Evolutionary conservation across 2,888 invertebrate genomes (phyloP).

Genomic region (Cryptocheilus praepositus): DNA sequence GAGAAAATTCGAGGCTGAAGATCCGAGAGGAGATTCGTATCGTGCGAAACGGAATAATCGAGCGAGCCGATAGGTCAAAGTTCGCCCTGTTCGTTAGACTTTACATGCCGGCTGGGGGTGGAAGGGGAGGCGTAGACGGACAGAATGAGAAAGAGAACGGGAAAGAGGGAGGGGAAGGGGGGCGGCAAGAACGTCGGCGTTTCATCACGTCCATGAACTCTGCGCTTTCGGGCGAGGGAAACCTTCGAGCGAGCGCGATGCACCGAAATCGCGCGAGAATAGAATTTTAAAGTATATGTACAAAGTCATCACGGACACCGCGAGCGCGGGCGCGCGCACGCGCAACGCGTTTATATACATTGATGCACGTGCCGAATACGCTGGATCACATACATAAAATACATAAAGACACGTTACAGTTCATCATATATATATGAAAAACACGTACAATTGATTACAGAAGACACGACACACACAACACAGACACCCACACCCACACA

Average conservation of each 20-base stretch:
- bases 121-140: not conserved
- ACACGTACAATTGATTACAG: not conserved
- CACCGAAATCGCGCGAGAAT: constrained; percentile 17
- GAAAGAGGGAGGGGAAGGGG: not conserved
- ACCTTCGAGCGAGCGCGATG: not conserved
- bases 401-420: not conserved
- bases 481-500: too few relatives aligned
- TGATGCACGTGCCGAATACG: constrained; percentile 17
- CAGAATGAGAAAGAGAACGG: not conserved
- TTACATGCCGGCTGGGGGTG: constrained; percentile 5
- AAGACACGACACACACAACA: not conserved
- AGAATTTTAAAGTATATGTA: constrained; percentile 34
- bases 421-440: not conserved
- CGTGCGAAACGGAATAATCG: constrained; percentile 10
- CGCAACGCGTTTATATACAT: constrained; percentile 27
- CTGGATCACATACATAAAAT: not conserved
- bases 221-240: constrained; percentile 42
- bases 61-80: constrained; percentile 15
- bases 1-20: too few relatives aligned
- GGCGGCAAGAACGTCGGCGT: constrained; percentile 42
- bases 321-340: constrained; percentile 14
- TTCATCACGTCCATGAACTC: constrained; percentile 52
- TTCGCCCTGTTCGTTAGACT: constrained; percentile 15
- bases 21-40: constrained; percentile 3
- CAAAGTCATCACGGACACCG: constrained; percentile 26